Evolutionary conservation across 2,888 invertebrate genomes (phyloP).

Genomic region (Hydrotaea diabolus): DNA sequence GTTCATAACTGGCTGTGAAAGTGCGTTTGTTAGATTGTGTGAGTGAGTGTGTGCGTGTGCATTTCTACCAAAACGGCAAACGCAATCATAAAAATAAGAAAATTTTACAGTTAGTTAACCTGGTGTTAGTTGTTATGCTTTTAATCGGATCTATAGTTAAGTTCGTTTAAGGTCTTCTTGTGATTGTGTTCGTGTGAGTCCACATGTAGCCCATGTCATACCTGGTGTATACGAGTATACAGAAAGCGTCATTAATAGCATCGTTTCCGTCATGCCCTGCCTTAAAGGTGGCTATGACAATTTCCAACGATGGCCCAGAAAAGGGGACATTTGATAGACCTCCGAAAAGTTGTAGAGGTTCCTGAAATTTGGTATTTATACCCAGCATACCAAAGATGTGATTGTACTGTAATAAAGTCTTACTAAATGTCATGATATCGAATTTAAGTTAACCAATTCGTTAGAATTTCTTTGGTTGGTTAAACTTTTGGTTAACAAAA

Average conservation of each 20-base stretch:
- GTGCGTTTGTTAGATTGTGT: neutral
- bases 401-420: too few relatives aligned
- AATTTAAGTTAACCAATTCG: too few relatives aligned
- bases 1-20: neutral
- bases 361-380: too few relatives aligned
- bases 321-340: neutral
- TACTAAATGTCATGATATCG: too few relatives aligned
- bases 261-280: too few relatives aligned
- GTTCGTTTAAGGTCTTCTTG: constrained; percentile 53
- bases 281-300: too few relatives aligned
- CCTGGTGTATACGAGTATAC: neutral
- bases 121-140: constrained; percentile 63
- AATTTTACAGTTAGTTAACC: constrained; percentile 70
- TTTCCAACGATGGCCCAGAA: too few relatives aligned
- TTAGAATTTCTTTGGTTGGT: too few relatives aligned
- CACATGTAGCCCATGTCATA: neutral
- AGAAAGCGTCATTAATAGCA: neutral
- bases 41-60: constrained; percentile 31
- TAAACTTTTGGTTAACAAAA: too few relatives aligned
- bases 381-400: too few relatives aligned
- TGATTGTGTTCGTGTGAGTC: constrained; percentile 43
- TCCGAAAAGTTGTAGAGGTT: too few relatives aligned
- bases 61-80: constrained; percentile 49
- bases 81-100: constrained; percentile 68
- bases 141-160: constrained; percentile 56